Base-by-base conservation (phyloP, 2,888 invertebrate genomes). In the Melinaea marsaeus region DNA sequence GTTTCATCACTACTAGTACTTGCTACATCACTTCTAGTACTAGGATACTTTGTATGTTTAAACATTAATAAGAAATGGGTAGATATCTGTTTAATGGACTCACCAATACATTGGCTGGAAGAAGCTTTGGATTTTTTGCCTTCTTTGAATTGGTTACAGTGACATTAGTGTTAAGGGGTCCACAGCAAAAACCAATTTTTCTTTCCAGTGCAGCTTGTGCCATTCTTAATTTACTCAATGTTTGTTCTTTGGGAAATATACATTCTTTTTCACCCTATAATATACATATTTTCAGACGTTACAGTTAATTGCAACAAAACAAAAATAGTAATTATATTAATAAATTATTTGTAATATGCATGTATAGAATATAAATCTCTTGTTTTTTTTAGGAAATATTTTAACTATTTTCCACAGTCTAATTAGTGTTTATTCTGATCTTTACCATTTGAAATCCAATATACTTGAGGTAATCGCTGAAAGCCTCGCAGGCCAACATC, bases 71-170 rank as follows among this genome's bases (percentile, higher is more conserved):
- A 0, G 1, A 42, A 9, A 9, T 3, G 11, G 3, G 9, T 42
- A 9, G 42, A 9, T 42, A 9, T 42, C 3, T 42, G 11, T 3
- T 42, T 42, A 9, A 7, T 42, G 9, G 42, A 42, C 79, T 69
- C 80, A 92, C 92, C 86, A 92, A 76, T 51, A 91, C 75, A 64
- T 86, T 79, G n/a, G 85, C 76, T 57, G 88, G 90, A 7, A 70
- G 70, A 6, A 91, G 82, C 51, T 83, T 75, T 22, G 71, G 72
- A 57, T 71, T 74, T 47, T 71, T 70, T 3, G 32, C 55, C n/a
- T 59, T 59, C 11, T 51, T 51, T 6, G 54, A 59, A 54, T 11
- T 33, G n/a, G 57, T 47, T 34, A 55, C 35, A 33, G 62, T 3
- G 32, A 42, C 57, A 6, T 37, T n/a, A 60, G 72, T n/a, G 69